These are phyloP conservation scores for Catagonus wagneri DNA, from an alignment of 2,113 vertebrate genomes.

Conservation along the genomic window DNA sequence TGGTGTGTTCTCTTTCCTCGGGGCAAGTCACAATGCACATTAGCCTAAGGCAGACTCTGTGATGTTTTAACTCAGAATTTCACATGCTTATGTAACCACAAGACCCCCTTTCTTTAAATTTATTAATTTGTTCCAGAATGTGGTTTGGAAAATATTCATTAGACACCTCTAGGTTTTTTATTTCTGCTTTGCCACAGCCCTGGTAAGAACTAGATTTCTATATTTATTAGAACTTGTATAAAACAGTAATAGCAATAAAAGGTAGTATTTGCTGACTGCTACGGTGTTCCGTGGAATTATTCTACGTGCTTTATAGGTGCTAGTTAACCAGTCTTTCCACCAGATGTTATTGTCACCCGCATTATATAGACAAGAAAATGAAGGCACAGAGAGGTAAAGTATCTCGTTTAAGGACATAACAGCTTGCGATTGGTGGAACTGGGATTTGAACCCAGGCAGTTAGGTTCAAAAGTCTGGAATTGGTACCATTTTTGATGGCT, in stretches of 20 bases:
- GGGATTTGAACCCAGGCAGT: neutral
- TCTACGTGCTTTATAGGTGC: neutral
- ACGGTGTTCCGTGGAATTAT: neutral
- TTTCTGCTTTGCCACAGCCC: neutral
- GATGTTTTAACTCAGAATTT: neutral
- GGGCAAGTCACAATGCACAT: neutral
- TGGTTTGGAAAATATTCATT: neutral
- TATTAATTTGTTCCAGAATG: neutral
- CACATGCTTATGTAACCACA: neutral
- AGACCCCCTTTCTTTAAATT: neutral
- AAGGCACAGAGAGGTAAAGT: neutral
- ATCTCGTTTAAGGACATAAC: neutral
- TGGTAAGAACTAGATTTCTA: neutral
- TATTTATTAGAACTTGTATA: neutral
- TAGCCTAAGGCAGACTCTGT: neutral
- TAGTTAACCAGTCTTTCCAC: neutral
- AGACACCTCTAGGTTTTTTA: neutral
- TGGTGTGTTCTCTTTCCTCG: rapidly evolving
- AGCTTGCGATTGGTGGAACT: neutral
- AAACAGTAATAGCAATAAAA: neutral
- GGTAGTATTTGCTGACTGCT: neutral
- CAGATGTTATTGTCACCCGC: neutral
- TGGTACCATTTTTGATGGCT: neutral
- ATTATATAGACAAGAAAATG: neutral
- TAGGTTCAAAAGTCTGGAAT: neutral